Base-by-base conservation (phyloP, 2,113 vertebrate genomes). In the Casuarius casuarius region DNA sequence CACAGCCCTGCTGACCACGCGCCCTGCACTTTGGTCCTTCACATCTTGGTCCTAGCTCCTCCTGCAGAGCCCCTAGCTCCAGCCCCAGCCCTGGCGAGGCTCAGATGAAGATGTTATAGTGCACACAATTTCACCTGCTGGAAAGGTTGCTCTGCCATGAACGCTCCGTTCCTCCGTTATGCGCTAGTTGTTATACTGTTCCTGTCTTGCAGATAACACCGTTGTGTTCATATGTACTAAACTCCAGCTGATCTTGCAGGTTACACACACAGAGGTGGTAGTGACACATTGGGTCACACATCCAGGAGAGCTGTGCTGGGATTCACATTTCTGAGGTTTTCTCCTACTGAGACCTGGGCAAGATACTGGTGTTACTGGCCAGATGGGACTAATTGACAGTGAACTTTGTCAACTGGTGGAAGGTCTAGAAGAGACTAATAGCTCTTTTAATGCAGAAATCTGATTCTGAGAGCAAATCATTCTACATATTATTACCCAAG, bases 391-490 rank as follows among this genome's bases (percentile, higher is more conserved):
- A 56, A 94, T 84, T 67, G 56, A 31, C 33, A 19, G 35, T n/a
- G 71, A 91, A 87, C 22, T 54, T 65, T 95, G 82, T 91, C 75
- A 91, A 67, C 40, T 72, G 23, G 22, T 84, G 79, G 71, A 96
- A 88, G 59, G 59, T 81, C 89, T 94, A 61, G 28, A 93, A 54
- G 49, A 93, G 84, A 94, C 75, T 93, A 92, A 92, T 83, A 87
- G 78, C 81, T 87, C 65, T 35, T 95, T 89, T 95, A 80, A 89
- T 71, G 46, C n/a, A 92, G 78, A 86, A 92, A 95, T 85, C 68
- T 67, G 38, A 89, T 96, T 96, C 54, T 92, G 92, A 94, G 84
- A 91, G 71, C 49, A 87, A 95, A 85, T 89, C 68, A 31, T 93
- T 82, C 70, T 76, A 51, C 46, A 59, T 70, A 91, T 16, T 67